These are phyloP conservation scores for Manis crassicaudata DNA, from an alignment of 2,797 vertebrate genomes.

Conservation along the genomic window DNA sequence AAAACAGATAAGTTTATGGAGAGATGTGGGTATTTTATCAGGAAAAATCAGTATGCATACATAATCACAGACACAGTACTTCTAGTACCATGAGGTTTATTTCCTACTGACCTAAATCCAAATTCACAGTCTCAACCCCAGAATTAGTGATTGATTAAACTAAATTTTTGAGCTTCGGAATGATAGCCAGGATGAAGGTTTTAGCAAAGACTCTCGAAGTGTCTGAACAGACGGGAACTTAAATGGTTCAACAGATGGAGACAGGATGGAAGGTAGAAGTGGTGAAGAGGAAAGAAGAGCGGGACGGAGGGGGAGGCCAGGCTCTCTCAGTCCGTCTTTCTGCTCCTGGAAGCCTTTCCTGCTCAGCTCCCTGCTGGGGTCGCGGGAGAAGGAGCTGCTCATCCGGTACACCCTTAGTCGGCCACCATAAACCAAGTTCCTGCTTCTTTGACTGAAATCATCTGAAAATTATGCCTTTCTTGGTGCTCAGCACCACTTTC, in stretches of 20 bases:
- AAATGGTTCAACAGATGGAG: not conserved
- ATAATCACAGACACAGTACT: not conserved
- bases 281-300: not conserved
- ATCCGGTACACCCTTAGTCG: accelerated
- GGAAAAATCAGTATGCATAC: not conserved
- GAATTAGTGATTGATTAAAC: not conserved
- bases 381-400: accelerated
- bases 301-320: accelerated
- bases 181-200: not conserved
- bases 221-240: not conserved
- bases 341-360: not conserved
- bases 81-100: not conserved
- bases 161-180: not conserved
- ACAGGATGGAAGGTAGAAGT: not conserved
- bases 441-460: accelerated
- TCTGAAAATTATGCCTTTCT: accelerated
- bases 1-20: not conserved
- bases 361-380: too few species aligned
- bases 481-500: too few species aligned
- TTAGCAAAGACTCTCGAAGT: not conserved
- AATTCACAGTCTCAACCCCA: not conserved
- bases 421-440: not conserved
- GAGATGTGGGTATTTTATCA: not conserved
- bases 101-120: not conserved
- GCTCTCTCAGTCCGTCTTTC: accelerated